Conservation (phyloP, 1,140 invertebrate genomes). For the Triops longicaudatus region DNA sequence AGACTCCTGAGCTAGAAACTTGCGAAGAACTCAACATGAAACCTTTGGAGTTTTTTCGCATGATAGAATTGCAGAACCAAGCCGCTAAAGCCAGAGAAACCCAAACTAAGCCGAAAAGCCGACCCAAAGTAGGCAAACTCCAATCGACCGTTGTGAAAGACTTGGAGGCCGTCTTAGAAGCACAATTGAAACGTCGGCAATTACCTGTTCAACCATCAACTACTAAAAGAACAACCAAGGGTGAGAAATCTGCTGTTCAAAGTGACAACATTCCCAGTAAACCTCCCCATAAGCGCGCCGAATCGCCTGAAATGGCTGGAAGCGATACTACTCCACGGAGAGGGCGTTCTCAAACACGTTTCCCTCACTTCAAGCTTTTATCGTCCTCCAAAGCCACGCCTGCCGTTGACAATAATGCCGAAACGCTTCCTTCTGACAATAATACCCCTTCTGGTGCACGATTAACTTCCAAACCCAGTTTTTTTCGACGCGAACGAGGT, state of each 20-base stretch:
- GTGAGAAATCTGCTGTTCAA: neutral
- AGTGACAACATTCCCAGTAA: neutral
- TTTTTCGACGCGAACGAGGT: constrained; percentile 5
- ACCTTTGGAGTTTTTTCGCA: neutral
- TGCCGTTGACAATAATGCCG: neutral
- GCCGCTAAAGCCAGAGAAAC: neutral
- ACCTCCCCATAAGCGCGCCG: neutral
- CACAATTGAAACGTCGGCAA: neutral
- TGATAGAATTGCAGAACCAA: neutral
- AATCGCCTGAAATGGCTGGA: neutral
- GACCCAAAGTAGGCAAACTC: neutral
- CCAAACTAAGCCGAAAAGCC: neutral
- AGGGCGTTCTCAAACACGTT: neutral
- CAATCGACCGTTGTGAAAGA: neutral
- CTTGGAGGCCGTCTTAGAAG: neutral
- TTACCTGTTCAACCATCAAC: neutral
- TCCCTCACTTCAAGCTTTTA: neutral
- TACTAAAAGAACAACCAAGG: neutral
- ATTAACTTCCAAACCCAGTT: constrained; percentile 3
- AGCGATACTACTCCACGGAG: neutral
- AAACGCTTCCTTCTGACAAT: neutral
- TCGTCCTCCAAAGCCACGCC: neutral
- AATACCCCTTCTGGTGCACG: neutral
- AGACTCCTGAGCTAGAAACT: neutral
- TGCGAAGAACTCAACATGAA: neutral